phyloP scores from a whole-genome alignment of 2,113 vertebrate genomes.

The Sapayoa aenigma region DNA sequence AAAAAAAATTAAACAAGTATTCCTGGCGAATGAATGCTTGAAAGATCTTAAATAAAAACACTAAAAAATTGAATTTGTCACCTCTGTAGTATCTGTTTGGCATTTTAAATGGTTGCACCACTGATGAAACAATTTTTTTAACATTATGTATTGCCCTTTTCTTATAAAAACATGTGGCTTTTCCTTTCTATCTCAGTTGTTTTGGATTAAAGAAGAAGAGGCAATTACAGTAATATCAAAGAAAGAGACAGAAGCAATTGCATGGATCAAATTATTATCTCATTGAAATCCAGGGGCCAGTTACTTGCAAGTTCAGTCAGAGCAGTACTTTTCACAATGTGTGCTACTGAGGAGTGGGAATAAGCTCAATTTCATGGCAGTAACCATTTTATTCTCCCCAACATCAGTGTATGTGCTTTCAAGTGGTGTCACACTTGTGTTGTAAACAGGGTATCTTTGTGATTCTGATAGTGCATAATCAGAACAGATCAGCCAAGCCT shows the following conservation, averaged over 20 bases:
- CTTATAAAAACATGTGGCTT: conserved; percentile 29
- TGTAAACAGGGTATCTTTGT: neutral
- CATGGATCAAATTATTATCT: conserved; percentile 60
- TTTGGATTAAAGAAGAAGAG: conserved; percentile 51
- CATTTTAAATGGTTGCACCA: conserved; percentile 44
- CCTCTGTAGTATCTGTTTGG: conserved; percentile 26
- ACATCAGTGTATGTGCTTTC: neutral
- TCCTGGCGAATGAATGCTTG: conserved; percentile 14
- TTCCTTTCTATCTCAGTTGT: conserved; percentile 55
- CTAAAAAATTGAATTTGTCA: conserved; percentile 9
- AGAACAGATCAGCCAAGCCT: neutral
- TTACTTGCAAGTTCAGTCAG: conserved; percentile 12
- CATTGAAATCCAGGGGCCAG: conserved; percentile 31
- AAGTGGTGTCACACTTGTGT: neutral
- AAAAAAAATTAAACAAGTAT: conserved; percentile 39
- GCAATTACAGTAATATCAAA: conserved; percentile 57
- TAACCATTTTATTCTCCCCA: neutral
- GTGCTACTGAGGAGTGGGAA: neutral
- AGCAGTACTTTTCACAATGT: neutral
- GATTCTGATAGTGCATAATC: neutral
- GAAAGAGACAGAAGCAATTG: conserved; percentile 37
- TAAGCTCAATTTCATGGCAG: neutral
- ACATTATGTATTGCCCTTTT: conserved; percentile 8
- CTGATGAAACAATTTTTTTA: conserved; percentile 47
- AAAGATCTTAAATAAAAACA: conserved; percentile 11